Base-by-base conservation (phyloP, 2,888 invertebrate species). In the Volucella bombylans region DNA sequence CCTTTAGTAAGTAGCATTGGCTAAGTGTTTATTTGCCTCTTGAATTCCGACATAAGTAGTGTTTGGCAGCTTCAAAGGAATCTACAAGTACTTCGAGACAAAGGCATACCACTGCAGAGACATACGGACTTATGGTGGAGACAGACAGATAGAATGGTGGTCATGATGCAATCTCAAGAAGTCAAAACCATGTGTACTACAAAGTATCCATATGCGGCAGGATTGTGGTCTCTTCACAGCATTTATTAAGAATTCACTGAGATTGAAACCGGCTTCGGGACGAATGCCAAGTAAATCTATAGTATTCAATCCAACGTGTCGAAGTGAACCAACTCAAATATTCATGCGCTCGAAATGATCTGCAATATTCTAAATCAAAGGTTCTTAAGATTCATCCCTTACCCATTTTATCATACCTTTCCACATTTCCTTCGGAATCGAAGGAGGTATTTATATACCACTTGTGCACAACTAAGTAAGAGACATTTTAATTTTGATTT, bases 401-500 rank as follows among this genome's bases (percentile, higher is more conserved):
- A 31, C 62, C n/a, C 1, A 31, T 14, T 49, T 8, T 14, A n/a
- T 15, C 14, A 10, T n/a, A 38, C 18, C 38, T 38, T 8, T 1
- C 10, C 9, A n/a, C 38, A 39, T 43, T 18, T 12, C 18, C 55
- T 15, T 39, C 12, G 50, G 6, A 52, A 23, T 54, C 45, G n/a
- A 41, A 45, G 2, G 69, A 69, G 65, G 65, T 80, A 76, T 83
- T 80, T 80, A 76, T 83, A 76, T 69, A 71, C 74, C 74, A 74
- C 79, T 83, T 74, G 65, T 80, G 64, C 54, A 45, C 71, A 54
- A 57, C 68, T 50, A 76, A 71, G 65, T 77, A 77, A 72, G 31
- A 31, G 85, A 85, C 77, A 81, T 81, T 81, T 85, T 85, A 85
- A 85, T 85, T 81, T 81, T 81, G 76, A 85, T 85, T 85, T 85